Evolutionary conservation across 2,797 vertebrate species (phyloP), one percentile per base, ranked within the genome.

Genomic region (Pyrocephalus nanus): DNA sequence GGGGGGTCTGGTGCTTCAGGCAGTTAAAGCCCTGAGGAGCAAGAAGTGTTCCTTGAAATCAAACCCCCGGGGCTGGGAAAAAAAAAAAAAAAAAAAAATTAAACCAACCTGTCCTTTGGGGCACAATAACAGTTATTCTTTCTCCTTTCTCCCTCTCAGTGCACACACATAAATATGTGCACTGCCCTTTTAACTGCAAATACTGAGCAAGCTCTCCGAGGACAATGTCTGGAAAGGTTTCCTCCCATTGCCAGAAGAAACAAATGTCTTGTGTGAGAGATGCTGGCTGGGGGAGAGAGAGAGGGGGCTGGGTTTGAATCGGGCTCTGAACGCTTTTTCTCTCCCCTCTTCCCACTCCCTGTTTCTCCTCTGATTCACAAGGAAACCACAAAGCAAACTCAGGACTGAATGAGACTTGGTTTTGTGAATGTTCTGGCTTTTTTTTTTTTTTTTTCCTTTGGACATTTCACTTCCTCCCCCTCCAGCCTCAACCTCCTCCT

Each of bases 331-430:
- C 3, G 8, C 14, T 77, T 90, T 77, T 74, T 78, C 42, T 73
- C 73, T 92, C 84, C 72, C 69, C 73, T 93, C 89, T 88, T 92
- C 95, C 94, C 77, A 86, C 90, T 90, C 74, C 66, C 88, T 88
- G 73, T 27, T 90, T 77, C 79, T 81, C 60, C 72, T 86, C 89
- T 64, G 82, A 92, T 96, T 97, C 93, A 95, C 78, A 88, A 91
- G 90, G 82, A 97, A 93, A 96, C 93, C 95, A 84, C 92, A 95
- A 86, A 93, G 82, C 82, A 93, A 96, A 95, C 92, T 88, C 27
- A 15, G 38, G 79, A 5, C 90, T 92, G 88, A 82, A 78, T 73
- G 84, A 57, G 76, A 73, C 74, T 79, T 57, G 81, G 12, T 32
- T 43, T 72, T 91, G 85, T 51, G 66, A 90, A 92, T 48, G 64